Evolutionary conservation across 2,888 invertebrate genomes (phyloP).

Genomic region (Ctenicera cuprea): DNA sequence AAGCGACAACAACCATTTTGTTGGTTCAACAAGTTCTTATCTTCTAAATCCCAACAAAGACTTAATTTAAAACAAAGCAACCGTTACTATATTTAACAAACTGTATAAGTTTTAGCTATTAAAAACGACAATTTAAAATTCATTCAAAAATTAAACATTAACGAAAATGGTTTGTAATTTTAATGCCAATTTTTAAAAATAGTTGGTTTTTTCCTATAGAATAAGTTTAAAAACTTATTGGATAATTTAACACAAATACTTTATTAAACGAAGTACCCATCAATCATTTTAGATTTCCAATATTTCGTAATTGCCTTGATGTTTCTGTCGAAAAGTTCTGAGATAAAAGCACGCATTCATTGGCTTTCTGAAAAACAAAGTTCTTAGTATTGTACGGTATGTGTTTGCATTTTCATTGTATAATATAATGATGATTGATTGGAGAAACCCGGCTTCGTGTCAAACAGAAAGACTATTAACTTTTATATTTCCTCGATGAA

Average conservation of each 20-base stretch:
- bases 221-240: not conserved
- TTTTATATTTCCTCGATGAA: constrained; percentile 39
- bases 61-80: no score
- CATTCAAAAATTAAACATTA: no score
- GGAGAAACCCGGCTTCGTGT: constrained; percentile 37
- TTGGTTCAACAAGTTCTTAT: not conserved
- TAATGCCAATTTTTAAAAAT: no score
- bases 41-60: not conserved
- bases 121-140: no score
- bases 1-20: not conserved
- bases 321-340: constrained; percentile 36
- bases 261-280: constrained; percentile 34
- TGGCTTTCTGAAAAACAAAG: constrained; percentile 40
- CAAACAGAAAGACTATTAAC: constrained; percentile 38
- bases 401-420: constrained; percentile 43
- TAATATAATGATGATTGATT: constrained; percentile 44
- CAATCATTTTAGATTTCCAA: constrained; percentile 45
- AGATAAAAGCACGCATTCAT: constrained; percentile 36
- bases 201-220: no score
- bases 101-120: no score
- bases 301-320: constrained; percentile 38
- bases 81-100: no score
- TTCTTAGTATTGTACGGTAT: constrained; percentile 32
- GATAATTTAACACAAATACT: constrained; percentile 16
- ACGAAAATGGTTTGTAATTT: no score